phyloP scores from a whole-genome alignment of 2,888 invertebrate species.

The Scaptomyza parva region DNA sequence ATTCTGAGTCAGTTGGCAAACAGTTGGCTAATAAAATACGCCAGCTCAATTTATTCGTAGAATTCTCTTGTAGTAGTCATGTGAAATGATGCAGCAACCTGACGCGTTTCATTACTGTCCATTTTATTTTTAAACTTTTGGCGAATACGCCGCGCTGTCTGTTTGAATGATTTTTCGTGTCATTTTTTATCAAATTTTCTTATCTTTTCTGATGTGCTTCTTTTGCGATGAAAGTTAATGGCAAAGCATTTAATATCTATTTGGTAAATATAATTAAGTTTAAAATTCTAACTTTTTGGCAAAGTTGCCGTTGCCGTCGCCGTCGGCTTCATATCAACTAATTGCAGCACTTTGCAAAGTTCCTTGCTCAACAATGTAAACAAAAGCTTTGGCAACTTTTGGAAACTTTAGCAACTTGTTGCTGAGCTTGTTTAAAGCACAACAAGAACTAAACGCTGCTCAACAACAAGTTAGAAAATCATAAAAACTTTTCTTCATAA shows the following conservation, averaged over 20 bases:
- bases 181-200: background rate
- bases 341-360: constrained; percentile 21
- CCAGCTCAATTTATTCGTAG: constrained; percentile 41
- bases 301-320: constrained; percentile 17
- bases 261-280: background rate
- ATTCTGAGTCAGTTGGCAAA: constrained; percentile 45
- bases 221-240: background rate
- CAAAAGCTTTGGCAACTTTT: constrained; percentile 44
- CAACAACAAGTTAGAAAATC: constrained; percentile 17
- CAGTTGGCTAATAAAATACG: constrained; percentile 13
- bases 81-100: constrained; percentile 49
- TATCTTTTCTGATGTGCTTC: background rate
- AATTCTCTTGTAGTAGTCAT: constrained; percentile 5
- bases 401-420: constrained; percentile 58
- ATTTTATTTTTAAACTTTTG: constrained; percentile 63
- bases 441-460: constrained; percentile 12
- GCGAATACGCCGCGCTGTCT: constrained; percentile 29
- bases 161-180: constrained; percentile 2
- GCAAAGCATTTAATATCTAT: background rate
- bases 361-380: constrained; percentile 32
- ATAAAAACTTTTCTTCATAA: background rate
- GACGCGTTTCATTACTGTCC: constrained; percentile 21
- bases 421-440: constrained; percentile 37
- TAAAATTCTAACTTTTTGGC: background rate
- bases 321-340: constrained; percentile 7